A percentile compares a stretch with the other conserved stretches of the same genome.
These are phyloP conservation scores for Drosophila subsilvestris DNA, from an alignment of 2,888 invertebrate species.

Conservation along the genomic window DNA sequence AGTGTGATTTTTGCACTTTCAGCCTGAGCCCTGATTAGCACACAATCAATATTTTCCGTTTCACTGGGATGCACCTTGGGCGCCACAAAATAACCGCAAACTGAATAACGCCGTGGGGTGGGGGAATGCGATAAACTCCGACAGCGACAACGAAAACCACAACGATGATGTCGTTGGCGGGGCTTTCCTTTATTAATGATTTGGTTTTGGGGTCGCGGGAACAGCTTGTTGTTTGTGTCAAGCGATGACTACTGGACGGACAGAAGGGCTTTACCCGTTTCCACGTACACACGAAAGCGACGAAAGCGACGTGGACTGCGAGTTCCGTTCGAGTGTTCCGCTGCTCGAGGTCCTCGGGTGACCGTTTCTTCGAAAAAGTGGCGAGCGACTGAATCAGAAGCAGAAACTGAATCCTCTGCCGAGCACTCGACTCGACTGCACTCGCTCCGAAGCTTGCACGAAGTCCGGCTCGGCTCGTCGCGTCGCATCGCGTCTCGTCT, in stretches of 20 bases:
- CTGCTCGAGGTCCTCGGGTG: constrained; percentile 30
- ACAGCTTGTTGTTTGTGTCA: constrained; percentile 27
- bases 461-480: constrained; percentile 29
- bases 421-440: constrained; percentile 3
- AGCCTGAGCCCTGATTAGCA: not conserved
- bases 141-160: constrained; percentile 4
- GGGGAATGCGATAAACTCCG: not conserved
- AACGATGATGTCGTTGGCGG: constrained; percentile 36
- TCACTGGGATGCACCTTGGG: not conserved
- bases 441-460: constrained; percentile 21
- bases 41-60: not conserved
- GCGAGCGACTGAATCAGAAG: constrained; percentile 53
- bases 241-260: constrained; percentile 59
- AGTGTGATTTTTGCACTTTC: constrained; percentile 17
- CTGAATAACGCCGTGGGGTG: not conserved
- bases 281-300: constrained; percentile 1
- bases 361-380: constrained; percentile 60
- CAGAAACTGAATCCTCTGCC: constrained; percentile 18
- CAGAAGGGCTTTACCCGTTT: constrained; percentile 24
- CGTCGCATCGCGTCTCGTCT: constrained; percentile 25
- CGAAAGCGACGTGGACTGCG: not conserved
- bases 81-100: not conserved
- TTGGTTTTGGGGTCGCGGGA: constrained; percentile 42
- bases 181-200: constrained; percentile 63
- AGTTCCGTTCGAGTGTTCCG: constrained; percentile 16